Conservation (phyloP, 2,797 vertebrate genomes). For the Sciaenops ocellatus region DNA sequence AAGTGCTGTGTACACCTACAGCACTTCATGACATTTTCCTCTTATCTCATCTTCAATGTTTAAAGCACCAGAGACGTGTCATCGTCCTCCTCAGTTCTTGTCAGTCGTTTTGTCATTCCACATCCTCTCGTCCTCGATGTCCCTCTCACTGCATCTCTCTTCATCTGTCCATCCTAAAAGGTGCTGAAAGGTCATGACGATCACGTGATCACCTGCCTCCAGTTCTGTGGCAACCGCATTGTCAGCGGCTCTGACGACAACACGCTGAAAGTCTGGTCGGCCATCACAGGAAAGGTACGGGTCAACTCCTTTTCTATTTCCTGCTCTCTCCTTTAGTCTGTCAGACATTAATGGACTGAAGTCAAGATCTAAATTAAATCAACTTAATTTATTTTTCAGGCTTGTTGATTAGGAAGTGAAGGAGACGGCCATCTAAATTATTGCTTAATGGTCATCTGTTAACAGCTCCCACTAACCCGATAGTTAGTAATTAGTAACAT, state of each 20-base stretch:
- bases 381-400: slow-evolving; percentile 55
- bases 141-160: slow-evolving; percentile 24
- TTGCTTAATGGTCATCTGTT: neutral
- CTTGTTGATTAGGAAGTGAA: slow-evolving; percentile 29
- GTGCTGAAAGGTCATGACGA: slow-evolving; percentile 99
- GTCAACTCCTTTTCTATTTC: neutral
- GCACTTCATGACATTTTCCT: slow-evolving; percentile 62
- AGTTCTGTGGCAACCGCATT: slow-evolving; percentile 98
- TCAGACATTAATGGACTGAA: slow-evolving; percentile 1
- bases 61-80: slow-evolving; percentile 34
- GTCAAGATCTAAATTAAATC: neutral
- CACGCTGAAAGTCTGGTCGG: slow-evolving; percentile 99
- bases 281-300: slow-evolving; percentile 97
- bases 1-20: slow-evolving; percentile 55
- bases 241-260: slow-evolving; percentile 99
- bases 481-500: slow-evolving; percentile 22
- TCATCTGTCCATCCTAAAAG: slow-evolving; percentile 82
- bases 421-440: slow-evolving; percentile 4
- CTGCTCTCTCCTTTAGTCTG: neutral
- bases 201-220: slow-evolving; percentile 99
- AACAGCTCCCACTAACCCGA: neutral
- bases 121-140: neutral
- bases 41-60: slow-evolving; percentile 53
- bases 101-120: slow-evolving; percentile 41
- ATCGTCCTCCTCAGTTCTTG: slow-evolving; percentile 36